Evolutionary conservation across 2,797 vertebrate genomes (phyloP), one percentile per base, ranked within the genome.

Genomic region (Delichon dasypus): DNA sequence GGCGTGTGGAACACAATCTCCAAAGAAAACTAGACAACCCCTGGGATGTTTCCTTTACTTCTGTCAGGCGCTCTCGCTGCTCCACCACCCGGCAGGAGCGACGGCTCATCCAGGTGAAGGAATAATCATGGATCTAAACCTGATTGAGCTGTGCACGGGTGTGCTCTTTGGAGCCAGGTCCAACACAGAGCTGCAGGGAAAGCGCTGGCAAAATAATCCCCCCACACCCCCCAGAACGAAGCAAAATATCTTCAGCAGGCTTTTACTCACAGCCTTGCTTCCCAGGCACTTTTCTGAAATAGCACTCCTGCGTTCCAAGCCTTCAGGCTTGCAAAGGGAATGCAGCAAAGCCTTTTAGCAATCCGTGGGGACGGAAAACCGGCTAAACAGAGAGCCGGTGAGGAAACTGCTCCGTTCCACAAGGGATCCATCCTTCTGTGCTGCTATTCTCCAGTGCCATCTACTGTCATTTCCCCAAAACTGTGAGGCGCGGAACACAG

Each of bases 361-460:
- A 78, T 91, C 25, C 30, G 5, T 25, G 47, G 66, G 80, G 87
- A 57, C 65, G 87, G 61, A 85, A 92, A 91, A 70, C 48, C 40
- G 67, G 47, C 55, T 88, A 18, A 92, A 50, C 47, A 68, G n/a
- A 70, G 76, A 60, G 21, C 2, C 80, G 45, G 75, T 7, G 62
- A 82, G 51, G 34, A 72, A 48, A 38, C 25, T 4, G 66, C 48
- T 93, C 54, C 29, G 26, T 86, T 92, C 62, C 38, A 0, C 25
- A 40, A 36, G 8, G 51, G 40, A 53, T 7, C 17, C 80, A 26
- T 47, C 11, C 14, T 7, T 7, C 21, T 26, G 42, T 81, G 90
- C 42, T 61, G 7, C 85, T 97, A 54, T 97, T 97, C 94, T 95
- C 94, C 91, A 97, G 93, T 68, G 90, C 97, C 98, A 98, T 68